Base-by-base conservation (phyloP, 1,140 invertebrate species). In the Brachionus paranguensis region DNA sequence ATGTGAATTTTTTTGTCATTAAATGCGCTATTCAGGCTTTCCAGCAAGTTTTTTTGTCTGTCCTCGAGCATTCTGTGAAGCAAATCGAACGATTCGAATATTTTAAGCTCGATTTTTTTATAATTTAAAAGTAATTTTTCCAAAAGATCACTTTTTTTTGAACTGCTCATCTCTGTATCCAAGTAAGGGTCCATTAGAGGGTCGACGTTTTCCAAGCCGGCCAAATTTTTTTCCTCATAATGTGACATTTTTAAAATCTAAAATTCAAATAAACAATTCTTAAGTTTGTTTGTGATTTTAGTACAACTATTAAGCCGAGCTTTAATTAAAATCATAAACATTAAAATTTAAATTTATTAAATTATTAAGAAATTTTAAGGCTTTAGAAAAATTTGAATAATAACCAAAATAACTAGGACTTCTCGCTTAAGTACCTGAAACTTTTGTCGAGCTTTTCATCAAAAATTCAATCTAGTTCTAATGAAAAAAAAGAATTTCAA, bases 21-120 rank as follows among this genome's bases (percentile, higher is more conserved):
- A 76, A 89, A 89, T 11, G 88, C 87, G n/a, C 86, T 85, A 50
- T 89, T 87, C 7, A 91, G 87, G 84, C 90, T 88, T n/a, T 87
- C 85, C n/a, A 91, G 85, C 2, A 91, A 86, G 1, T 87, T 74
- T 29, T 86, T 86, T 86, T 89, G 89, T 64, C 91, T 85, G 78
- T 89, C 86, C 70, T 88, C 87, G 68, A 91, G 85, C 33, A 89
- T 83, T 33, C 88, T 86, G 45, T 86, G 85, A 20, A 91, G 85
- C 45, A 87, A 86, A 60, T 89, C 87, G 85, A 91, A 91, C 20
- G 87, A 86, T 27, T 86, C 85, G 14, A 87, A 86, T 33, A 91
- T 89, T 85, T 89, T 86, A 20, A 86, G 85, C 76, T 90, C 88
- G 14, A 88, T 87, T 37, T 87, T 85, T 29, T 86, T 86, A 41